Evolutionary conservation across 2,888 invertebrate genomes (phyloP).

Genomic region (Hirtodrosophila trivittata): DNA sequence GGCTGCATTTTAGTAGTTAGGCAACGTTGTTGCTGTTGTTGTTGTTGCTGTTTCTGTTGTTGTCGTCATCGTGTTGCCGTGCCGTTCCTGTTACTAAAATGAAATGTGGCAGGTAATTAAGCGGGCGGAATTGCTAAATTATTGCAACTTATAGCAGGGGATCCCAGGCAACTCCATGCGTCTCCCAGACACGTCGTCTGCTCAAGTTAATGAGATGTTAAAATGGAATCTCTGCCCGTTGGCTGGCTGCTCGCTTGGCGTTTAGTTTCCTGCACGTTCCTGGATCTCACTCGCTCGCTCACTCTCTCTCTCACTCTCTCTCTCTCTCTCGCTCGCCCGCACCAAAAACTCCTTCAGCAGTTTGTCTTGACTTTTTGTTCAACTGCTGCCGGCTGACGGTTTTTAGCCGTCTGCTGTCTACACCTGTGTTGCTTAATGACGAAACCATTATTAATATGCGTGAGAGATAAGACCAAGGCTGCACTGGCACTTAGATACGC

Average conservation of each 20-base stretch:
- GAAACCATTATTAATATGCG: conserved; percentile 79
- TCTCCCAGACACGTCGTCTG: conserved; percentile 49
- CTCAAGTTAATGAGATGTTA: conserved; percentile 82
- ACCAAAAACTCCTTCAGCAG: conserved; percentile 6
- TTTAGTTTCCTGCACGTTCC: conserved; percentile 22
- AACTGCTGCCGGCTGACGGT: conserved; percentile 28
- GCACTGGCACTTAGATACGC: conserved; percentile 4
- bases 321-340: background rate
- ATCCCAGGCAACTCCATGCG: conserved; percentile 13
- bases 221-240: conserved; percentile 75
- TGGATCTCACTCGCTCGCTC: conserved; percentile 19
- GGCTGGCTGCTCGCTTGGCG: conserved; percentile 22
- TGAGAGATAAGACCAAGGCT: conserved; percentile 53
- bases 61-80: conserved; percentile 30
- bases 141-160: conserved; percentile 70
- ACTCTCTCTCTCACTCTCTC: background rate
- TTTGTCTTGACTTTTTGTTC: conserved; percentile 39
- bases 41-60: no score
- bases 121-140: conserved; percentile 83
- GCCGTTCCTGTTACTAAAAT: conserved; percentile 64
- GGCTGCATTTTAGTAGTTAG: conserved; percentile 17
- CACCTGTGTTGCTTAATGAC: conserved; percentile 66
- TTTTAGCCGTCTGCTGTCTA: conserved; percentile 33
- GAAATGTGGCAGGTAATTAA: conserved; percentile 84
- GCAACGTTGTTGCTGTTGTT: background rate